Percentiles rank a stretch among this genome's conserved stretches.
Conservation (phyloP, 2,888 invertebrate genomes). For the Microplitis deprimator region DNA sequence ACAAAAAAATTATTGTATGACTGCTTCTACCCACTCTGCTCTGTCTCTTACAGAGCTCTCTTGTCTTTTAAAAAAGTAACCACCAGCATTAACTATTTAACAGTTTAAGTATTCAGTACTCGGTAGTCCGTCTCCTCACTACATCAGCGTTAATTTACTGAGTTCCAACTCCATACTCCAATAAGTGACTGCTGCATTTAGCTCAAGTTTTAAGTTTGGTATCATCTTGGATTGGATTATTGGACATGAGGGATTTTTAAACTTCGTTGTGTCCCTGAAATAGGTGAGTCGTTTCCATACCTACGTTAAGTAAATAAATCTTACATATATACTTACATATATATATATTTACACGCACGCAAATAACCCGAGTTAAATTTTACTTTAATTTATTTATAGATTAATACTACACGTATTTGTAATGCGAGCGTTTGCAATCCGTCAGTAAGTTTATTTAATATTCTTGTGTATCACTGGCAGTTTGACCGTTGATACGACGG, state of each 20-base stretch:
- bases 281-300: slow-evolving; percentile 27
- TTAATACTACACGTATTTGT: slow-evolving; percentile 10
- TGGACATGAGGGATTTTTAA: slow-evolving; percentile 48
- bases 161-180: slow-evolving; percentile 17
- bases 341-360: slow-evolving; percentile 35
- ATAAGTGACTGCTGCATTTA: slow-evolving; percentile 31
- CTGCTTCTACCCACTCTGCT: background rate
- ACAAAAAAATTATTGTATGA: background rate
- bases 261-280: slow-evolving; percentile 10
- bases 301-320: slow-evolving; percentile 6
- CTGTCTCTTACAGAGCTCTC: background rate
- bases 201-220: too few species aligned
- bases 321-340: slow-evolving; percentile 40
- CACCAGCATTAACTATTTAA: background rate
- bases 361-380: slow-evolving; percentile 4
- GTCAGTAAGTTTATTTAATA: slow-evolving; percentile 5
- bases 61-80: background rate
- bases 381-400: slow-evolving; percentile 35
- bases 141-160: slow-evolving; percentile 47
- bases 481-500: background rate
- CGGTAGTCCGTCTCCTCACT: slow-evolving; percentile 11
- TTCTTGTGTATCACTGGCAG: background rate
- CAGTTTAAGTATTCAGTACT: slow-evolving; percentile 6
- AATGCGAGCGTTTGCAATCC: slow-evolving; percentile 9
- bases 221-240: background rate